Percentiles rank a stretch among this genome's conserved stretches.
Evolutionary conservation across 2,888 invertebrate species (phyloP).

Genomic region (Eueremaeus valkanovi): DNA sequence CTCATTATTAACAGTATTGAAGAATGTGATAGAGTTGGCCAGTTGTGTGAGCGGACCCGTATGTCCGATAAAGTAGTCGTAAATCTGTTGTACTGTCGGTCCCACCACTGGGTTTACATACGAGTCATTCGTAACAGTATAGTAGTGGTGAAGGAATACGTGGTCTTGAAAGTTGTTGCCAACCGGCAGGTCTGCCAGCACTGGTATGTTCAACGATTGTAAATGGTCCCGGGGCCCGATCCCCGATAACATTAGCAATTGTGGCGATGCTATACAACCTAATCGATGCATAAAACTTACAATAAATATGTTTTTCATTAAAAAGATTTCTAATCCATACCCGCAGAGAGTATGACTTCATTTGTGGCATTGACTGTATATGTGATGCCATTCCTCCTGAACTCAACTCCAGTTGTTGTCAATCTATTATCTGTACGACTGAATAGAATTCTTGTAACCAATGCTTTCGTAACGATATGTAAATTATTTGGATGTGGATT

Average conservation of each 20-base stretch:
- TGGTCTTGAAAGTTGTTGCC: constrained; percentile 38
- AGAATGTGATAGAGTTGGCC: constrained; percentile 37
- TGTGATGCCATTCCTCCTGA: background rate
- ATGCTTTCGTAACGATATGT: constrained; percentile 35
- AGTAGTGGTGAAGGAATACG: constrained; percentile 36
- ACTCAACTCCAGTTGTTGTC: constrained; percentile 33
- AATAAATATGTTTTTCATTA: too few relatives aligned
- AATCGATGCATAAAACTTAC: background rate
- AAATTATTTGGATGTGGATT: constrained; percentile 39
- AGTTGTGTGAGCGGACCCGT: constrained; percentile 31
- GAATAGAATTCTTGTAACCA: constrained; percentile 28
- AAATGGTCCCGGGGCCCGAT: constrained; percentile 36
- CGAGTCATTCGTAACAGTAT: background rate
- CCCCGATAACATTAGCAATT: constrained; percentile 36
- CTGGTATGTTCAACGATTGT: constrained; percentile 18
- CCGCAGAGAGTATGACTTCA: constrained; percentile 36
- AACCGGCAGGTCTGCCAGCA: constrained; percentile 33
- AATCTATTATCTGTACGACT: background rate
- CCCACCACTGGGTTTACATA: constrained; percentile 19
- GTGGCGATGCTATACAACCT: constrained; percentile 38
- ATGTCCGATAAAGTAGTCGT: constrained; percentile 20
- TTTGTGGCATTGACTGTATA: constrained; percentile 28
- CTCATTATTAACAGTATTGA: constrained; percentile 22
- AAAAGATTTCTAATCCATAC: background rate
- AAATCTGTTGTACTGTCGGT: constrained; percentile 34